Evolutionary conservation across 1,140 invertebrate species (phyloP).

Genomic region (Drosophila melanogaster): DNA sequence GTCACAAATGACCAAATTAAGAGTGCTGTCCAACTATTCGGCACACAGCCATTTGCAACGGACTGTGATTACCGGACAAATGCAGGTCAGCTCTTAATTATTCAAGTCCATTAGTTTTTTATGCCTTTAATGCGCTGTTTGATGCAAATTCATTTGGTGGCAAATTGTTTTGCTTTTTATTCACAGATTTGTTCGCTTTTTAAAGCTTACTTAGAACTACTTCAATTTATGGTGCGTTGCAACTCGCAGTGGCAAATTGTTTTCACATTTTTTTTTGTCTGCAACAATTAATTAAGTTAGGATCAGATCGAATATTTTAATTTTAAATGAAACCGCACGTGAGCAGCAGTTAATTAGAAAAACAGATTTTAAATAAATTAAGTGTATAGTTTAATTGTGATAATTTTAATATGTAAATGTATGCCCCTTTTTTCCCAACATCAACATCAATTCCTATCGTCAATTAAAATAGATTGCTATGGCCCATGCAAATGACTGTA

Average conservation of each 20-base stretch:
- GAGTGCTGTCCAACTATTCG: slow-evolving; percentile 7
- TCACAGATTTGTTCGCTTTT: slow-evolving; percentile 11
- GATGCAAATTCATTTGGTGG: slow-evolving; percentile 35
- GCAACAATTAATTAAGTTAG: slow-evolving; percentile 18
- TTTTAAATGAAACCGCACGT: slow-evolving; percentile 3
- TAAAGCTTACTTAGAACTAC: background rate
- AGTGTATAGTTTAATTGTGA: slow-evolving; percentile 8
- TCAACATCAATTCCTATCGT: background rate
- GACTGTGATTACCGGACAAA: slow-evolving; percentile 32
- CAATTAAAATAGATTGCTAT: slow-evolving; percentile 42
- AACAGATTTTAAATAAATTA: slow-evolving; percentile 1
- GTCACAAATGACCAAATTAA: slow-evolving; percentile 9
- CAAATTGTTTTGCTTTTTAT: slow-evolving; percentile 23
- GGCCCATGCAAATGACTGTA: slow-evolving; percentile 44
- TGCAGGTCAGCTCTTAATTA: slow-evolving; percentile 48
- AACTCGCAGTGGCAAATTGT: slow-evolving; percentile 9
- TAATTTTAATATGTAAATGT: background rate
- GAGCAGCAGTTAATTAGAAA: slow-evolving; percentile 4
- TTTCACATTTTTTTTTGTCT: slow-evolving; percentile 6
- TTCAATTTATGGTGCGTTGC: slow-evolving; percentile 3
- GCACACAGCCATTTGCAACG: background rate
- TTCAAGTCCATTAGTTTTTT: slow-evolving; percentile 47
- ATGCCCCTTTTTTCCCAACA: slow-evolving; percentile 1
- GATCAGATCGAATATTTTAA: slow-evolving; percentile 2
- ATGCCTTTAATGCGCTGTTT: slow-evolving; percentile 32